Base-by-base conservation (phyloP, 2,888 invertebrate genomes). In the Biston stratarius region DNA sequence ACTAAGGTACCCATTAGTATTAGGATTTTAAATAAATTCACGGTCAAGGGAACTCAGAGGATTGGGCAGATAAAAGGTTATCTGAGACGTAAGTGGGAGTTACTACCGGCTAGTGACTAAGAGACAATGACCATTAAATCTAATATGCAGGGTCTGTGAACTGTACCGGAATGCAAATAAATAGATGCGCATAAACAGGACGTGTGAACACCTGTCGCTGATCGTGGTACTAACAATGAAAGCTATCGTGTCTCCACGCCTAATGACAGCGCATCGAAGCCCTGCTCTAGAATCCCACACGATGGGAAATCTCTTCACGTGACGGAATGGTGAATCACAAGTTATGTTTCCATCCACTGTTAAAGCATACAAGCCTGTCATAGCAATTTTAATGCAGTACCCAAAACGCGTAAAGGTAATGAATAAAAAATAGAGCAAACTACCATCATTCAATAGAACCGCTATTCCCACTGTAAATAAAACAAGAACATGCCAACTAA, bases 111-210 rank as follows among this genome's bases (percentile, higher is more conserved):
- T 59, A 89, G 47, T 38, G 40, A 51, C 49, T 60, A 33, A 55
- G 34, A 55, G 49, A 47, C 56, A 56, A 67, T 60, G 40, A 89
- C 87, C 83, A 85, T 86, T 55, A 86, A 24, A 90, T 87, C 84
- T 79, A 74, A 80, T 81, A 79, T 72, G 77, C 80, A 84, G 83
- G 91, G 91, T 91, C 87, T 87, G 87, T 88, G 92, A 92, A 91
- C 92, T 87, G 84, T 82, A 83, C 84, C 80, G 92, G 92, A 88
- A 92, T 91, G 92, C 92, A 92, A 93, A 92, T 90, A 93, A 91
- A 91, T 91, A 89, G 85, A 86, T 87, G 84, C 84, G 83, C 81
- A 88, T 88, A 87, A 88, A 89, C 90, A 91, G 90, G 91, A 89
- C 86, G 89, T 84, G 83, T 79, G 83, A 83, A 86, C 92, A 93